These are phyloP conservation scores for Microtus oregoni DNA, from an alignment of 2,113 vertebrate genomes.

Conservation along the genomic window DNA sequence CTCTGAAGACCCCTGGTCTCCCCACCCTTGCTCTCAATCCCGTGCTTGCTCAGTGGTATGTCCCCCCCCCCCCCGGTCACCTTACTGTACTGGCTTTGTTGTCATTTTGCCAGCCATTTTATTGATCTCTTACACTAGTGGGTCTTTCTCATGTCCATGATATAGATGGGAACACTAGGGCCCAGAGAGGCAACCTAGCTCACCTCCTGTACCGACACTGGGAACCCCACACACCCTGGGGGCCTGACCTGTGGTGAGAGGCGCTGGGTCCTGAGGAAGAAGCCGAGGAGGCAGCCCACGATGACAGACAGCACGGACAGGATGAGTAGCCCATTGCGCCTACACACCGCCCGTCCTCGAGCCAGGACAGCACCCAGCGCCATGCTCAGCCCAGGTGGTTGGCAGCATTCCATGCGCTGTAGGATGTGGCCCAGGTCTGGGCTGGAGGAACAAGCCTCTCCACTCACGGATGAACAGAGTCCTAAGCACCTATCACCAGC, in stretches of 20 bases:
- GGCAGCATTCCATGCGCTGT: slow-evolving; percentile 74
- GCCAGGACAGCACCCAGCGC: slow-evolving; percentile 91
- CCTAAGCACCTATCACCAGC: slow-evolving; percentile 85
- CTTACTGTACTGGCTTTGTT: neutral
- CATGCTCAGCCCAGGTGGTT: slow-evolving; percentile 86
- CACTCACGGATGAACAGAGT: slow-evolving; percentile 55
- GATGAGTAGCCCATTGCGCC: slow-evolving; percentile 96
- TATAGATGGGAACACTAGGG: neutral
- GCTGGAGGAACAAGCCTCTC: slow-evolving; percentile 85
- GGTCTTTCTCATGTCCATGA: neutral
- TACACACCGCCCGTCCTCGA: slow-evolving; percentile 94
- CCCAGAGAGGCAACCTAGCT: neutral
- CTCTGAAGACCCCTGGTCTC: neutral
- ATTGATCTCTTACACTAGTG: neutral
- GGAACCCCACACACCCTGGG: neutral
- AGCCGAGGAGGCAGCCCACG: slow-evolving; percentile 97
- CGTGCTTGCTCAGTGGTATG: accelerated
- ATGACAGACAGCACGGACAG: slow-evolving; percentile 97
- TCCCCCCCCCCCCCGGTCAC: no score
- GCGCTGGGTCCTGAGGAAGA: slow-evolving; percentile 94
- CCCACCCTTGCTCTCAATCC: accelerated
- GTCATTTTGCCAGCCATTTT: neutral
- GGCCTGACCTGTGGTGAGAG: slow-evolving; percentile 96
- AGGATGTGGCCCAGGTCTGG: neutral
- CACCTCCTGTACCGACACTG: accelerated